Evolutionary conservation across 1,140 invertebrate species (phyloP), one percentile per base, ranked within the genome.

Genomic region (Drosophila nigromelanica): DNA sequence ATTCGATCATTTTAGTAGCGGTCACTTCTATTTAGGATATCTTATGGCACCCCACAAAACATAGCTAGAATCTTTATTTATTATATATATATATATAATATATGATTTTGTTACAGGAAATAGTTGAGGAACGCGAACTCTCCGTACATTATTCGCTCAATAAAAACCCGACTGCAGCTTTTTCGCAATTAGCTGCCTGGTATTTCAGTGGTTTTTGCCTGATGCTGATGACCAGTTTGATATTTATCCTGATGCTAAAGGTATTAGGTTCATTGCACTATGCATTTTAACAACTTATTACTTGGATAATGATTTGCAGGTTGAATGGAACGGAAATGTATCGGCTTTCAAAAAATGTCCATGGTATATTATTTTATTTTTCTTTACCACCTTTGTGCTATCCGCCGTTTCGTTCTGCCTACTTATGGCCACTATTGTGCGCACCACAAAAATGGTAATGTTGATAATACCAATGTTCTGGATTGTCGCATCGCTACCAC

Each of bases 391-490:
- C 0, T 81, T 77, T 35, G 37, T 45, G 12, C 0, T 77, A 0
- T 55, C 78, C 0, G 69, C 40, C 7, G 78, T 60, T 8, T 50
- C 54, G 0, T 78, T 85, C 30, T 33, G 51, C 6, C n/a, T 85
- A 3, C 33, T 78, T 0, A 30, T 86, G 12, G 47, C 73, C 2
- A 11, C 52, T 1, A 5, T 71, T 10, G 37, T 77, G 1, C 33
- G 39, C n/a, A 74, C 15, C 4, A 50, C 70, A 2, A 78, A 58
- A 45, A 10, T 64, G 18, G 63, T 76, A 0, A n/a, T 75, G 11
- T 24, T 61, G 1, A 2, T 68, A 6, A 43, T 81, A 0, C 81
- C 81, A n/a, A 39, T 78, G 0, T 33, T 48, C n/a, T 85, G 81
- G 81, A 30, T 85, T 2, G 15, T 85, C 3, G 4, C 24, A 8